Evolutionary conservation across 2,113 vertebrate genomes (phyloP).

Genomic region (Catagonus wagneri): DNA sequence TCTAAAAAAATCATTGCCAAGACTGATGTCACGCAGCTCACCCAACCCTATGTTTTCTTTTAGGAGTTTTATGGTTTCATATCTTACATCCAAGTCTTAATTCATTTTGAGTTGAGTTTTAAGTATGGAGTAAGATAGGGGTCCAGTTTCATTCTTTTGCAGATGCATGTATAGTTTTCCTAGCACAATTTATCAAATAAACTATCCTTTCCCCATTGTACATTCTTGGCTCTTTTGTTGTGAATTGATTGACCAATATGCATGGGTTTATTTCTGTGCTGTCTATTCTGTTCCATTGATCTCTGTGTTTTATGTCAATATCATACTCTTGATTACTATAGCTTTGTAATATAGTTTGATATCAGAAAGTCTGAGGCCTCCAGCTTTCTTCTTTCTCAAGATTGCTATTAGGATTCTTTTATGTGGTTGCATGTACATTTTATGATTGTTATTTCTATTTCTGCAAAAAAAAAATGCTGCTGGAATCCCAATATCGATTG

Average conservation of each 20-base stretch:
- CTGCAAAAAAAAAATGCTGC: neutral
- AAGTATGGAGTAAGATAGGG: neutral
- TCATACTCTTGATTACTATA: neutral
- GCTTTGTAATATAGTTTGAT: neutral
- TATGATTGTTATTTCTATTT: neutral
- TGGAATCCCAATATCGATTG: neutral
- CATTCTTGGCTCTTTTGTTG: neutral
- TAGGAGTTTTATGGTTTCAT: neutral
- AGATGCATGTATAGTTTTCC: neutral
- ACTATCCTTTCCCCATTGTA: neutral
- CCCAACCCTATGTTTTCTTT: neutral
- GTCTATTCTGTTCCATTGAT: neutral
- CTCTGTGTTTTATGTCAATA: neutral
- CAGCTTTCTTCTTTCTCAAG: neutral
- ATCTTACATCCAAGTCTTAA: neutral
- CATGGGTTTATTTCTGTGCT: neutral
- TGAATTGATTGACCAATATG: neutral
- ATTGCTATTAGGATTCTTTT: neutral
- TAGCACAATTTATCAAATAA: neutral
- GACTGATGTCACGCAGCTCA: neutral
- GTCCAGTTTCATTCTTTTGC: slow-evolving; percentile 7
- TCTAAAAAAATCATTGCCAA: neutral
- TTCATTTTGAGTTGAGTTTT: neutral
- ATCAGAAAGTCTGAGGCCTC: neutral
- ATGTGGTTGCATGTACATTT: neutral